Evolutionary conservation across 1,140 invertebrate species (phyloP).

Genomic region (Drosophila serrata): DNA sequence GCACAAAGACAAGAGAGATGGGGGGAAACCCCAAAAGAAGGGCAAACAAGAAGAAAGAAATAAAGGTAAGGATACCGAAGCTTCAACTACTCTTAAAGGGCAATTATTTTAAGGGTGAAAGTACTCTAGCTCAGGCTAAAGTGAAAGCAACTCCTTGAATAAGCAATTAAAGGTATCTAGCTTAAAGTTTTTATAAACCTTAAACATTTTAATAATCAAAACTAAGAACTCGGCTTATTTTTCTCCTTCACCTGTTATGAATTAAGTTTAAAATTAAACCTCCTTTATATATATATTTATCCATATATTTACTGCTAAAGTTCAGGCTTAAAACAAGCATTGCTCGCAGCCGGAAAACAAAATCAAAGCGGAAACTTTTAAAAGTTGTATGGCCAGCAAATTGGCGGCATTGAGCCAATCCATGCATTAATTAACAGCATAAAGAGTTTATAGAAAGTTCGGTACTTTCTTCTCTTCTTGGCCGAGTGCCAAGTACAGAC

Average conservation of each 20-base stretch:
- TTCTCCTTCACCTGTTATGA: not conserved
- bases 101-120: conserved; percentile 5
- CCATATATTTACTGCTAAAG: not conserved
- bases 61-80: not conserved
- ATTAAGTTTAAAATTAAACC: not conserved
- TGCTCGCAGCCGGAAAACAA: conserved; percentile 1
- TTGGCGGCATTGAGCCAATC: conserved; percentile 19
- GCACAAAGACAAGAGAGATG: conserved; percentile 5
- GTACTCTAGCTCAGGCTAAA: no score
- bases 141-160: not conserved
- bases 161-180: not conserved
- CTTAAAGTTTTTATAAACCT: not conserved
- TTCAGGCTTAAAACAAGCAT: not conserved
- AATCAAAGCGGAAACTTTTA: conserved; percentile 18
- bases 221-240: not conserved
- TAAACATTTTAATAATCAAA: not conserved
- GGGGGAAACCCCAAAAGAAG: not conserved
- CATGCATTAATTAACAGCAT: conserved; percentile 44
- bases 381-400: conserved; percentile 14
- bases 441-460: conserved; percentile 51
- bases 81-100: not conserved
- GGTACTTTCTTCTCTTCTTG: not conserved
- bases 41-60: not conserved
- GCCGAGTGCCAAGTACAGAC: conserved; percentile 10
- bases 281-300: not conserved